Conservation (phyloP, 2,113 vertebrate genomes). For the Barbus barbus region DNA sequence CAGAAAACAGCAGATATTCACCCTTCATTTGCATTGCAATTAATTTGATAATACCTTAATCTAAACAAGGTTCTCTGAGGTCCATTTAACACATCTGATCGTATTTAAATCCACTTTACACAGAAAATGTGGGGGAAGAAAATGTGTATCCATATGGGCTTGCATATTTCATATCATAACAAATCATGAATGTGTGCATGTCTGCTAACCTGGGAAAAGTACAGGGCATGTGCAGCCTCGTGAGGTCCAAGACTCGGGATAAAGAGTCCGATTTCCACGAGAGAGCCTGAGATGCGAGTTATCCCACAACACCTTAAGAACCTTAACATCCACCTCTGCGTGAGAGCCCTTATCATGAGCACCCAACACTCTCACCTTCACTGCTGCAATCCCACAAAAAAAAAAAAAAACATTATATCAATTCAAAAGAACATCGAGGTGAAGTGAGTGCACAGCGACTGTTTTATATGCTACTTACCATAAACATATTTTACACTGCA, state of each 20-base stretch:
- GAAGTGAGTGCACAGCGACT: neutral
- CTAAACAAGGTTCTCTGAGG: neutral
- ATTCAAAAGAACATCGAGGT: neutral
- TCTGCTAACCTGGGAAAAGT: conserved; percentile 88
- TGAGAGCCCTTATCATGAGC: conserved; percentile 97
- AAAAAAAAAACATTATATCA: too few species aligned
- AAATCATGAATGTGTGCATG: neutral
- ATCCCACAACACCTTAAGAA: conserved; percentile 91
- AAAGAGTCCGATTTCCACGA: conserved; percentile 83
- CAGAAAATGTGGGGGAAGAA: too few species aligned
- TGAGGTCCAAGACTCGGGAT: conserved; percentile 96
- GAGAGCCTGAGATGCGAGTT: conserved; percentile 87
- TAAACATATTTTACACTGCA: conserved; percentile 94
- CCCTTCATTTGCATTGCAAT: neutral
- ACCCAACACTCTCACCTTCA: conserved; percentile 92
- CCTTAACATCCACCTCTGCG: conserved; percentile 94
- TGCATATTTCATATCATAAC: neutral
- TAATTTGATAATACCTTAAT: neutral
- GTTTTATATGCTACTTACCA: conserved; percentile 75
- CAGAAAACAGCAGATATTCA: neutral
- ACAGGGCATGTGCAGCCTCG: conserved; percentile 96
- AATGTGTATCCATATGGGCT: neutral
- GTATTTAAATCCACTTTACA: neutral
- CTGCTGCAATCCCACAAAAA: conserved; percentile 72
- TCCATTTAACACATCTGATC: neutral